phyloP scores from a whole-genome alignment of 2,888 invertebrate species.

The Cheilosia grossa region DNA sequence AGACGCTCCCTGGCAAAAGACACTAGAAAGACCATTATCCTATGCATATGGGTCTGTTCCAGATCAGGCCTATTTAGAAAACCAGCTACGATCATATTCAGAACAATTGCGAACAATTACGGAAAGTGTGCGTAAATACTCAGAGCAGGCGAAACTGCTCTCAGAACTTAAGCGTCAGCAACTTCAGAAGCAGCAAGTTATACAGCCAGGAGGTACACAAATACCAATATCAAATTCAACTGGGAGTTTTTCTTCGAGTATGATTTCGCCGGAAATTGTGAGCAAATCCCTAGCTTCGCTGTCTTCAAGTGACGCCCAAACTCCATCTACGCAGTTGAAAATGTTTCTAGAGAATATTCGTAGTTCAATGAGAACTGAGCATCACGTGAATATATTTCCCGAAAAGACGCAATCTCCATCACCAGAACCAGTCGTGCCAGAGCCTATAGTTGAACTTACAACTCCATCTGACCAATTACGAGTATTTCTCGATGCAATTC shows the following conservation, averaged over 20 bases:
- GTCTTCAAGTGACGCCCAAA: slow-evolving; percentile 80
- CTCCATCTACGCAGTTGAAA: slow-evolving; percentile 82
- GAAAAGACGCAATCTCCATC: slow-evolving; percentile 80
- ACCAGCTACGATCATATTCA: slow-evolving; percentile 82
- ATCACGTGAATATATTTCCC: slow-evolving; percentile 80
- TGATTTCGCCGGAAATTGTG: slow-evolving; percentile 81
- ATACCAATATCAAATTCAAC: slow-evolving; percentile 76
- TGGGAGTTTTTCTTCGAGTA: slow-evolving; percentile 79
- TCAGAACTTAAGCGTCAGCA: slow-evolving; percentile 82
- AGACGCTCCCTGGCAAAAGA: slow-evolving; percentile 75
- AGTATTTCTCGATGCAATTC: slow-evolving; percentile 82
- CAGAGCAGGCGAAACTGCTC: slow-evolving; percentile 82
- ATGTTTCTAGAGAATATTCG: slow-evolving; percentile 82
- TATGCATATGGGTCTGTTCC: slow-evolving; percentile 82
- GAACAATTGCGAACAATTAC: slow-evolving; percentile 83
- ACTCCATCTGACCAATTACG: slow-evolving; percentile 83
- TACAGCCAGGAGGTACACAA: slow-evolving; percentile 74
- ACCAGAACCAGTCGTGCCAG: slow-evolving; percentile 71
- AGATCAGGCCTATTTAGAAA: slow-evolving; percentile 83
- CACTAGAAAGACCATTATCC: slow-evolving; percentile 80
- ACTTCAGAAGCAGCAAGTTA: slow-evolving; percentile 78
- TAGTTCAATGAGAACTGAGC: slow-evolving; percentile 82
- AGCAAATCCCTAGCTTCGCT: slow-evolving; percentile 81
- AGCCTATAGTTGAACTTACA: slow-evolving; percentile 77
- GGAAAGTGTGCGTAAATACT: slow-evolving; percentile 83